A percentile compares a stretch with the other conserved stretches of the same genome.
Evolutionary conservation across 2,113 vertebrate genomes (phyloP).

Genomic region (Perccottus glenii): DNA sequence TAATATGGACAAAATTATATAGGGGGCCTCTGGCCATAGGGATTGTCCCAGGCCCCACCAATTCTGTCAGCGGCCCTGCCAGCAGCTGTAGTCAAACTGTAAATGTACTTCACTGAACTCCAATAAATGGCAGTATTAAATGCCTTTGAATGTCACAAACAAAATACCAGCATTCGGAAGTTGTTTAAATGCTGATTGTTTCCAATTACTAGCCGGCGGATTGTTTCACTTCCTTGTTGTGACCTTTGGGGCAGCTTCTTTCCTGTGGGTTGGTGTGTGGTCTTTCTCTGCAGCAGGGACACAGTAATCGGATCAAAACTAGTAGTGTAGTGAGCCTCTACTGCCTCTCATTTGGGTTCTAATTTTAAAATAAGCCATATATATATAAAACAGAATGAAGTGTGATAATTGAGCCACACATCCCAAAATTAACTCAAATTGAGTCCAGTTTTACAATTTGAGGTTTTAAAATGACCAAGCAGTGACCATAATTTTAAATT

Average conservation of each 20-base stretch:
- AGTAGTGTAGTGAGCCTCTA: slow-evolving; percentile 8
- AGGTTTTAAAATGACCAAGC: slow-evolving; percentile 41
- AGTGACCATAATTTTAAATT: slow-evolving; percentile 32
- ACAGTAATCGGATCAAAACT: background rate
- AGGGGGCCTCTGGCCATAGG: too few relatives aligned
- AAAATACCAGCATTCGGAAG: slow-evolving; percentile 66
- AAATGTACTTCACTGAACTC: background rate
- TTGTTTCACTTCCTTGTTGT: slow-evolving; percentile 59
- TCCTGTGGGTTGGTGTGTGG: slow-evolving; percentile 76
- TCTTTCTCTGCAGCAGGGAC: slow-evolving; percentile 25
- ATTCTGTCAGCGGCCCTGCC: too few relatives aligned
- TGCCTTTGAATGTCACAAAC: slow-evolving; percentile 28
- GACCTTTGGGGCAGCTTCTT: slow-evolving; percentile 57
- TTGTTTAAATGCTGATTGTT: slow-evolving; percentile 75
- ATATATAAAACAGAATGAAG: slow-evolving; percentile 30
- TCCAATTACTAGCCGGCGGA: slow-evolving; percentile 57
- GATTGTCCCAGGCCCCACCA: too few relatives aligned
- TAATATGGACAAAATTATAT: too few relatives aligned
- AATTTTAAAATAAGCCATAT: slow-evolving; percentile 30
- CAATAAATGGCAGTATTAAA: background rate
- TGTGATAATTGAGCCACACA: slow-evolving; percentile 43
- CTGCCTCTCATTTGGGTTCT: slow-evolving; percentile 29
- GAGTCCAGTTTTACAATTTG: slow-evolving; percentile 44
- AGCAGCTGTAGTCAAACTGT: background rate
- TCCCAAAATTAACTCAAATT: slow-evolving; percentile 37